phyloP scores from a whole-genome alignment of 2,888 invertebrate genomes.

The Spodoptera picta region DNA sequence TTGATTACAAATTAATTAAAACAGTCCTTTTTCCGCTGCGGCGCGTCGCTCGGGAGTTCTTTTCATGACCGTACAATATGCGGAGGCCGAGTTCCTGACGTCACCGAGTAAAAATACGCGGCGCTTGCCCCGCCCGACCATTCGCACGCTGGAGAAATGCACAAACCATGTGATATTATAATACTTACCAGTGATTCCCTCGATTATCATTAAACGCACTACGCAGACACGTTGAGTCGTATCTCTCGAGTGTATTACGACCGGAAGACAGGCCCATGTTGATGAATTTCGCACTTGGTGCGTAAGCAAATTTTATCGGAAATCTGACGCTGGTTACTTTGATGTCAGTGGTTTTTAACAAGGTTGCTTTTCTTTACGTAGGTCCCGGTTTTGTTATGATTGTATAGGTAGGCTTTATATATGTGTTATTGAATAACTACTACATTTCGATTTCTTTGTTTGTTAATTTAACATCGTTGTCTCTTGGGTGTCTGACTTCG shows the following conservation, averaged over 20 bases:
- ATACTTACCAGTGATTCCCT: constrained; percentile 14
- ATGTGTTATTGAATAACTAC: too few species aligned
- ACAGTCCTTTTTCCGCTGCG: constrained; percentile 46
- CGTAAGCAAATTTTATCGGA: constrained; percentile 18
- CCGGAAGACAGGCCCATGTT: constrained; percentile 36
- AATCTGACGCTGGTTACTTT: constrained; percentile 20
- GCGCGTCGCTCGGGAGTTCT: constrained; percentile 37
- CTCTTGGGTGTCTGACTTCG: neutral
- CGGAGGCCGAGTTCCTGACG: constrained; percentile 71
- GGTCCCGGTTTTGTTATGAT: too few species aligned
- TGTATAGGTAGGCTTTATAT: too few species aligned
- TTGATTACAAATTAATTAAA: constrained; percentile 31
- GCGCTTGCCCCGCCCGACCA: constrained; percentile 67
- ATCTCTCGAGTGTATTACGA: constrained; percentile 17
- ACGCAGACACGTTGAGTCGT: constrained; percentile 6
- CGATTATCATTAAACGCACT: constrained; percentile 23
- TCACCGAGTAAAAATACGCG: constrained; percentile 78
- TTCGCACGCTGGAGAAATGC: constrained; percentile 68
- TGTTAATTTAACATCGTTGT: too few species aligned
- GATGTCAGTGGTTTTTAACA: constrained; percentile 10
- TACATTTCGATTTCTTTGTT: too few species aligned
- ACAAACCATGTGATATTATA: constrained; percentile 40
- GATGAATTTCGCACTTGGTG: constrained; percentile 8
- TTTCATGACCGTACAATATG: constrained; percentile 60
- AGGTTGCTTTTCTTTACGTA: neutral